These are phyloP conservation scores for Myodes glareolus DNA, from an alignment of 2,113 vertebrate species.

Conservation along the genomic window DNA sequence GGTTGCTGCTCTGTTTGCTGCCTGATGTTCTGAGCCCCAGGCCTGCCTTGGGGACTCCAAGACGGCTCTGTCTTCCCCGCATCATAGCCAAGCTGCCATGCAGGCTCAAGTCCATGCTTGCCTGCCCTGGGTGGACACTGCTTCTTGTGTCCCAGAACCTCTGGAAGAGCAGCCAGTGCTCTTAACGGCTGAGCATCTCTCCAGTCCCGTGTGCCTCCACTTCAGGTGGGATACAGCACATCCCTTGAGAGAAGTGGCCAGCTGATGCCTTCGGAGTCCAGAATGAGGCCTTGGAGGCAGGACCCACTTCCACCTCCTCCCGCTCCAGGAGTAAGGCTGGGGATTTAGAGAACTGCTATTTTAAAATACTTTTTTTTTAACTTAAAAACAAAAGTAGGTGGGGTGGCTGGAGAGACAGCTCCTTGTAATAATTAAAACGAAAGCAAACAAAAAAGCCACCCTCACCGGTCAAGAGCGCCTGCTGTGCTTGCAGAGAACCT, in stretches of 20 bases:
- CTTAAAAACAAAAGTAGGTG: not conserved
- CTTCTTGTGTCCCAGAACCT: no score
- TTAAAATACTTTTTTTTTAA: not conserved
- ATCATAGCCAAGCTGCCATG: fast-evolving
- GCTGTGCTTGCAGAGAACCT: not conserved
- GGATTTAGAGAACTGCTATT: not conserved
- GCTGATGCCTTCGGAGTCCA: not conserved
- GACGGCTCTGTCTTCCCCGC: not conserved
- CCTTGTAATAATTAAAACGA: not conserved
- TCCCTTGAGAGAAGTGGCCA: no score
- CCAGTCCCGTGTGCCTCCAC: no score
- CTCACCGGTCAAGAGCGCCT: not conserved
- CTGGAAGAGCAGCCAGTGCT: no score
- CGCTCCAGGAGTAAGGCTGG: no score
- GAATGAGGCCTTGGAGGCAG: not conserved
- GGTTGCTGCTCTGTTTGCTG: fast-evolving
- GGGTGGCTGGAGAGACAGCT: not conserved
- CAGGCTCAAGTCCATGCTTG: fast-evolving
- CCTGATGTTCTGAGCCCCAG: fast-evolving
- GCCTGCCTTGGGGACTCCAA: fast-evolving
- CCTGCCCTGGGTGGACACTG: fast-evolving
- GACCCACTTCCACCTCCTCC: not conserved
- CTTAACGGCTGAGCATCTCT: no score
- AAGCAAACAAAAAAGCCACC: not conserved
- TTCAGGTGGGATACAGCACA: no score